Evolutionary conservation across 2,113 vertebrate genomes (phyloP), one percentile per base, ranked within the genome.

Genomic region (Eptesicus fuscus): DNA sequence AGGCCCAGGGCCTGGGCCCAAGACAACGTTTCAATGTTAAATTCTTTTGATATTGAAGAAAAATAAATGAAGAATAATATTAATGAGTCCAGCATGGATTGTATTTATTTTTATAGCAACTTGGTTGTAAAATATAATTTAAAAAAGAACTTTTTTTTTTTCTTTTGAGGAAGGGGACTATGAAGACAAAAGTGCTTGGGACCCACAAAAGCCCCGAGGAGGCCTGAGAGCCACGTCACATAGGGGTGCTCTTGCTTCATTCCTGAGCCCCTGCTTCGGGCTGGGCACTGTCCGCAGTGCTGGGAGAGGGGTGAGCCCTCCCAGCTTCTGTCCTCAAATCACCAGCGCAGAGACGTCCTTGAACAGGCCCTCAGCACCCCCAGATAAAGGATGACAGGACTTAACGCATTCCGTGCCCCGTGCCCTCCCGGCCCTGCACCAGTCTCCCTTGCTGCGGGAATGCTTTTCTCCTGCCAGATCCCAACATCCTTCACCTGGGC

Each of bases 391-490:
- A 28, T 13, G 20, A 13, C 0, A 1, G 37, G 78, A 44, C 0
- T 1, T 22, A 22, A 4, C 12, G 10, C 5, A 1, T 1, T 10
- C 25, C 0, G 16, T 7, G 47, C 30, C 71, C 37, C 7, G 11
- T 3, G 6, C 37, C 67, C 35, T 12, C 67, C 25, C 2, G 0
- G 56, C 23, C 35, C 49, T 3, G 17, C 7, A 0, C 5, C 7
- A 0, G 0, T 2, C 63, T 22, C 14, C 49, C 37, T 28, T 23
- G 53, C 73, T 40, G 69, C n/a, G 13, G 5, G 28, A 12, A 9
- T n/a, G 25, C 30, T 69, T 44, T 4, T 23, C 63, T 49, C 56
- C 28, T 25, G 37, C 17, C 44, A 28, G 30, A 1, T 11, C 37
- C 79, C 77, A 28, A 8, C 13, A 0, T 67, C 65, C 28, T 37